Base-by-base conservation (phyloP, 2,113 vertebrate species). In the Cebidichthys violaceus region DNA sequence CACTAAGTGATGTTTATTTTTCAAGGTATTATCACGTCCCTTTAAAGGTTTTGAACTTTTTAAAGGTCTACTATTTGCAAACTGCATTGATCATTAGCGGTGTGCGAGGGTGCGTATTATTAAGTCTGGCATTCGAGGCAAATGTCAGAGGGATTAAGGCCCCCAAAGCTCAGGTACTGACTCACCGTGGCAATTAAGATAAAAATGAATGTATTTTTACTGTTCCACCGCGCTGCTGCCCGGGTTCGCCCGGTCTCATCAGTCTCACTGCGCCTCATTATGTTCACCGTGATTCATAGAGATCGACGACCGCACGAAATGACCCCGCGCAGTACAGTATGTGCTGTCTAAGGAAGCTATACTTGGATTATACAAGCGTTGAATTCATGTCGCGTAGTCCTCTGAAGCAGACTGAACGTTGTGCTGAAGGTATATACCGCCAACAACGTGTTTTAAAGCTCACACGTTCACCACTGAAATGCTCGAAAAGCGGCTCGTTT, bases 101-200 rank as follows among this genome's bases (percentile, higher is more conserved):
- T 29, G 22, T 8, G 24, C 7, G 1, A n/a, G 35, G 24, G 31
- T 84, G 47, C 57, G 37, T 62, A 20, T 86, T 76, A 91, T 87
- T 65, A 82, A 85, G 22, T 70, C 73, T 73, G 87, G 72, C 75
- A 77, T 85, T 80, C 70, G 78, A 81, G 72, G 43, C 39, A 86
- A 90, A 87, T 87, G 91, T 87, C 89, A 89, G 71, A 68, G 75
- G 82, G 80, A 83, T 88, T 88, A 78, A 20, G 57, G 72, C 59
- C 78, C 78, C 50, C 50, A 72, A 64, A 62, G 70, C 79, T 47
- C 54, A 27, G 52, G n/a, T 55, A 60, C 74, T 75, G 75, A 81
- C 39, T 88, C 74, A 64, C 72, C 18, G 6, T 20, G 47, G 81
- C 65, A 84, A 88, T 87, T 79, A 84, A 77, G 76, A 66, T 60